phyloP scores from a whole-genome alignment of 2,797 vertebrate genomes.

The Neosilurus mollespiculum region DNA sequence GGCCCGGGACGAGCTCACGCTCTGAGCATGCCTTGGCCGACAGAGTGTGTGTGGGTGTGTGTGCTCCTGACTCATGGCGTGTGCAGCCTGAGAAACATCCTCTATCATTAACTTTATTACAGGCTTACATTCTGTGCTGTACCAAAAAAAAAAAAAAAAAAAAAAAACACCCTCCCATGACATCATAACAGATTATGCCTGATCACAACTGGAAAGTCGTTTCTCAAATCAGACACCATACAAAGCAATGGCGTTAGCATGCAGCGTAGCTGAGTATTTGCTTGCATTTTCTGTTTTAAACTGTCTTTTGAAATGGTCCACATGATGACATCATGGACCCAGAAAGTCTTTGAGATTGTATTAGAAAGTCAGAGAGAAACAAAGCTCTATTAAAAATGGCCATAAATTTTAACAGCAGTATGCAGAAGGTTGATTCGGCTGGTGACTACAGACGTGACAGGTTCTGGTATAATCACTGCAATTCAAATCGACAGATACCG shows the following conservation, averaged over 20 bases:
- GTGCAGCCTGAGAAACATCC: conserved; percentile 15
- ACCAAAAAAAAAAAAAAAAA: too few species aligned
- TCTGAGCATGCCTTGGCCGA: conserved; percentile 50
- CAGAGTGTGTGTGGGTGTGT: conserved; percentile 26
- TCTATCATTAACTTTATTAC: conserved; percentile 32
- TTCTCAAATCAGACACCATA: neutral
- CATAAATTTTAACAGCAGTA: conserved; percentile 8
- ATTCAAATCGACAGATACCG: conserved; percentile 14
- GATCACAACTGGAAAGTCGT: neutral
- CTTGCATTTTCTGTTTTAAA: neutral
- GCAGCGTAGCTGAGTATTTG: neutral
- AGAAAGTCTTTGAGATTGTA: neutral
- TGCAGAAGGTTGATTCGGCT: neutral
- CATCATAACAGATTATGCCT: neutral
- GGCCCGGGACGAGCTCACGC: conserved; percentile 61
- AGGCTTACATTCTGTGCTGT: neutral
- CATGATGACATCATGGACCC: conserved; percentile 26
- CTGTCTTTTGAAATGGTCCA: neutral
- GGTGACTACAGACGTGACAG: conserved; percentile 11
- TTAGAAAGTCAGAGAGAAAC: neutral
- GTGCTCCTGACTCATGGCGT: conserved; percentile 37
- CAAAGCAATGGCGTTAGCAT: neutral
- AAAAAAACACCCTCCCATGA: neutral
- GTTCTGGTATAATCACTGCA: conserved; percentile 16
- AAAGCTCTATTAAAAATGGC: neutral